These are phyloP conservation scores for Anoura caudifer DNA, from an alignment of 2,113 vertebrate species.

Conservation along the genomic window DNA sequence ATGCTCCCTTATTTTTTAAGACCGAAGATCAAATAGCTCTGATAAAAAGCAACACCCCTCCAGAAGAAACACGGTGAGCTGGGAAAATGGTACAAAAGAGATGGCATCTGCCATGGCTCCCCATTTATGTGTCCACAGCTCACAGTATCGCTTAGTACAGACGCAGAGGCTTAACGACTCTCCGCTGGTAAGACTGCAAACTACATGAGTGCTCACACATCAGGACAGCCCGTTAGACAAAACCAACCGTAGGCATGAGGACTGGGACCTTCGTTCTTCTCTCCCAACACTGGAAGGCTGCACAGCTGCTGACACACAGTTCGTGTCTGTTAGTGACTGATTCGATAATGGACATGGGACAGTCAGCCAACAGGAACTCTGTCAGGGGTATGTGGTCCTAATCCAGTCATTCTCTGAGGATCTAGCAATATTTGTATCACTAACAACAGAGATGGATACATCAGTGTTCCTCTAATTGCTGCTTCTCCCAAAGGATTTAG, in stretches of 20 bases:
- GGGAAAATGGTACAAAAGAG: not conserved
- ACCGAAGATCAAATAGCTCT: not conserved
- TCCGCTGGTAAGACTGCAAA: not conserved
- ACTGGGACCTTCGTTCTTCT: not conserved
- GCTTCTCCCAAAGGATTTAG: not conserved
- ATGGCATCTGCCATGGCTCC: not conserved
- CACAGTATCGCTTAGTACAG: not conserved
- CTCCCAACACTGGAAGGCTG: not conserved
- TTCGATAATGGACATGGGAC: not conserved
- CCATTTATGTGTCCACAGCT: not conserved
- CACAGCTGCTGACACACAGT: not conserved
- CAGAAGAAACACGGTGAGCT: not conserved
- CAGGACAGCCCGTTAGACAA: not conserved
- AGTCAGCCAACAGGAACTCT: not conserved
- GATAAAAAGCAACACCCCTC: not conserved
- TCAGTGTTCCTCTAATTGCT: not conserved
- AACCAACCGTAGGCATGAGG: not conserved
- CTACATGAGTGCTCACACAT: not conserved
- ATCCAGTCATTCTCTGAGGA: not conserved
- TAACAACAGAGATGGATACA: not conserved
- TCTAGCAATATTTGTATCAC: not conserved
- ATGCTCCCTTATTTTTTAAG: not conserved
- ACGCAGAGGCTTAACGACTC: not conserved
- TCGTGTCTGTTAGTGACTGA: not conserved
- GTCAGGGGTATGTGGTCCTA: not conserved